A percentile compares a stretch with the other conserved stretches of the same genome.
Conservation (phyloP, 2,888 invertebrate genomes). For the Cheilosia urbana region DNA sequence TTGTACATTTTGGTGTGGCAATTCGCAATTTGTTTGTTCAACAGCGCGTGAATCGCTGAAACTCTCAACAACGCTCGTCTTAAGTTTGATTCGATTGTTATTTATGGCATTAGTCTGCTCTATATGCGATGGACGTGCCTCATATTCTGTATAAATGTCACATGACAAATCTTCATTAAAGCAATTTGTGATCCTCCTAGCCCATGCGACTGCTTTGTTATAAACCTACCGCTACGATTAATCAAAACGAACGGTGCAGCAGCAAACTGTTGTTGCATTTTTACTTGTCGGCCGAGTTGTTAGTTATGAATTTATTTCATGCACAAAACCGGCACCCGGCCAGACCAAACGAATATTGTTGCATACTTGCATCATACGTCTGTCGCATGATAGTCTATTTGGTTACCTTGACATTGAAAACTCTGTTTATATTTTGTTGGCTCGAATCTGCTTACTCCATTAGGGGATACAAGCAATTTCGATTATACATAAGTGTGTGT, state of each 20-base stretch:
- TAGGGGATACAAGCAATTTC: slow-evolving; percentile 34
- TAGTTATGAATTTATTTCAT: slow-evolving; percentile 2
- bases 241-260: too few relatives aligned
- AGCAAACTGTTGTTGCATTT: background rate
- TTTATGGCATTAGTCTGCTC: slow-evolving; percentile 17
- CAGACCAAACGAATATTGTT: slow-evolving; percentile 31
- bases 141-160: slow-evolving; percentile 21
- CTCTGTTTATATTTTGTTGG: slow-evolving; percentile 19
- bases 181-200: slow-evolving; percentile 55
- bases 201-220: slow-evolving; percentile 16
- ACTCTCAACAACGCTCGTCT: slow-evolving; percentile 33
- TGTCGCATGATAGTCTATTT: slow-evolving; percentile 51
- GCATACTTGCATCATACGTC: slow-evolving; percentile 18
- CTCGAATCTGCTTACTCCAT: slow-evolving; percentile 14
- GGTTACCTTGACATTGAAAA: slow-evolving; percentile 60
- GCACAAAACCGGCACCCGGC: slow-evolving; percentile 16
- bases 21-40: slow-evolving; percentile 66
- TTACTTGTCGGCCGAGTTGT: background rate
- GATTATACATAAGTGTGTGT: background rate
- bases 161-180: slow-evolving; percentile 45
- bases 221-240: slow-evolving; percentile 30
- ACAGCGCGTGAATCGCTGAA: slow-evolving; percentile 48
- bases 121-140: slow-evolving; percentile 15
- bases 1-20: slow-evolving; percentile 11
- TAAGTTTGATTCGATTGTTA: slow-evolving; percentile 43